A percentile compares a stretch with the other conserved stretches of the same genome.
Conservation (phyloP, 1,140 invertebrate species). For the Pseudomyrmex gracilis region DNA sequence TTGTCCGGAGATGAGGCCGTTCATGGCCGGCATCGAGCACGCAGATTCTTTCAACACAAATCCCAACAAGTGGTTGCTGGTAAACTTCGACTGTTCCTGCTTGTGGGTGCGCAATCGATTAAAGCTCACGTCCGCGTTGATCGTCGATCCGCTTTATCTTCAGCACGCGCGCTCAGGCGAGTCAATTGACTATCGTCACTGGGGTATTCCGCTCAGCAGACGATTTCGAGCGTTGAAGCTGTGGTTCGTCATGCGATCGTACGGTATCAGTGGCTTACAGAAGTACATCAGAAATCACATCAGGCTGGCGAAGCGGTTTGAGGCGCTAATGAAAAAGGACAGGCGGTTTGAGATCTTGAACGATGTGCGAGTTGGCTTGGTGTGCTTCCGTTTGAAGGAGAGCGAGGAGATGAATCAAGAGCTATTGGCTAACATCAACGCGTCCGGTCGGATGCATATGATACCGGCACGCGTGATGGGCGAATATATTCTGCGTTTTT, state of each 20-base stretch:
- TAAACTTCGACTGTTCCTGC: constrained; percentile 96
- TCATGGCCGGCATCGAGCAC: constrained; percentile 92
- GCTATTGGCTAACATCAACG: constrained; percentile 94
- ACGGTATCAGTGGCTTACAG: constrained; percentile 93
- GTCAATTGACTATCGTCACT: constrained; percentile 95
- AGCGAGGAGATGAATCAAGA: constrained; percentile 92
- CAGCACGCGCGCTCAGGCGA: constrained; percentile 92
- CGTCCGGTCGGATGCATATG: constrained; percentile 95
- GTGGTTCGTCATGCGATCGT: constrained; percentile 95
- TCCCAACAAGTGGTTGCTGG: constrained; percentile 96
- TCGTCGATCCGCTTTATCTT: constrained; percentile 97
- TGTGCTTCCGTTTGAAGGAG: constrained; percentile 90
- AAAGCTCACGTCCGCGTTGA: constrained; percentile 95
- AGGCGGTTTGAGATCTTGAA: constrained; percentile 94
- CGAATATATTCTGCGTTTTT: constrained; percentile 93
- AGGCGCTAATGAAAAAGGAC: constrained; percentile 91
- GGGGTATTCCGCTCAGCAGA: constrained; percentile 95
- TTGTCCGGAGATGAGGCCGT: constrained; percentile 92
- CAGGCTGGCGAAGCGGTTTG: constrained; percentile 94
- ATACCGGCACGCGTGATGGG: constrained; percentile 93
- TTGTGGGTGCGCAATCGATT: constrained; percentile 96
- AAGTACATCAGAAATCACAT: constrained; percentile 95
- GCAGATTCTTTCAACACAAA: constrained; percentile 97
- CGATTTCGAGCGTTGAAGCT: constrained; percentile 95
- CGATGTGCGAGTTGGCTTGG: constrained; percentile 91